Conservation (phyloP, 2,888 invertebrate genomes). For the Atherix ibis region DNA sequence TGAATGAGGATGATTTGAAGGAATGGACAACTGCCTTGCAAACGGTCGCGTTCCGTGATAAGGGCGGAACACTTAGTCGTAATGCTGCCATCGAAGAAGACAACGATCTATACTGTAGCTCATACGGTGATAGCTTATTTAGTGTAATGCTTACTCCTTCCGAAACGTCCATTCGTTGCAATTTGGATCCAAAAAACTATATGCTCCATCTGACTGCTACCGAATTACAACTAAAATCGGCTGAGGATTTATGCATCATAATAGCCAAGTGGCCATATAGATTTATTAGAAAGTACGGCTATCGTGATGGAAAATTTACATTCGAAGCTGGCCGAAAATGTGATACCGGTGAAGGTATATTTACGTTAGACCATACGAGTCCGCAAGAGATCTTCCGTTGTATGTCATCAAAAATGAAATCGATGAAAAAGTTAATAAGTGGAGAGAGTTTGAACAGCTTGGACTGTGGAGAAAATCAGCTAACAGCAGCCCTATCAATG, state of each 20-base stretch:
- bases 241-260: slow-evolving; percentile 43
- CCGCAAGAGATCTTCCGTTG: slow-evolving; percentile 72
- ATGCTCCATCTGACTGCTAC: slow-evolving; percentile 57
- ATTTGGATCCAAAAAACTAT: slow-evolving; percentile 53
- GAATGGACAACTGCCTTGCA: slow-evolving; percentile 70
- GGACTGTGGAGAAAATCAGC: slow-evolving; percentile 59
- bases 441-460: slow-evolving; percentile 47
- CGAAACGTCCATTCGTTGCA: slow-evolving; percentile 62
- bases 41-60: slow-evolving; percentile 64
- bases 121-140: slow-evolving; percentile 62
- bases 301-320: slow-evolving; percentile 69
- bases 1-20: slow-evolving; percentile 49
- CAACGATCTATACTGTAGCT: slow-evolving; percentile 76
- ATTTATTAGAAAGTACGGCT: slow-evolving; percentile 71
- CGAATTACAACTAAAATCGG: slow-evolving; percentile 54
- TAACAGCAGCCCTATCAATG: slow-evolving; percentile 57
- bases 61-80: slow-evolving; percentile 28
- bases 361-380: slow-evolving; percentile 63
- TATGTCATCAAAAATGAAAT: slow-evolving; percentile 69
- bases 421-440: slow-evolving; percentile 69
- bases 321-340: slow-evolving; percentile 81
- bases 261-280: slow-evolving; percentile 69
- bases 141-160: slow-evolving; percentile 61
- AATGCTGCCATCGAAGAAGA: slow-evolving; percentile 57
- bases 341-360: slow-evolving; percentile 70